phyloP scores from a whole-genome alignment of 2,888 invertebrate genomes.

The Argyresthia albistria region DNA sequence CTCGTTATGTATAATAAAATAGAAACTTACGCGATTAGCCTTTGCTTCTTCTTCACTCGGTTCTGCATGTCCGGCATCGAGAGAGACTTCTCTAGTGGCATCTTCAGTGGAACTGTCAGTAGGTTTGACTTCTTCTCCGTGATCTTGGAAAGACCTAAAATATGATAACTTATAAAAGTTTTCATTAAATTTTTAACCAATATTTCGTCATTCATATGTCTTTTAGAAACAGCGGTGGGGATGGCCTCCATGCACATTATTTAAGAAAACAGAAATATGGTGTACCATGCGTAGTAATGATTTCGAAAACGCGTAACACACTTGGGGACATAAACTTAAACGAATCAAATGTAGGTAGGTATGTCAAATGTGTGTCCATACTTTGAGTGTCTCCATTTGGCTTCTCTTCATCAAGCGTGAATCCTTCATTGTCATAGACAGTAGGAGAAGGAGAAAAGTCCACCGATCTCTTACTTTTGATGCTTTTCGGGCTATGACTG shows the following conservation, averaged over 20 bases:
- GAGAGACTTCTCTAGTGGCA: slow-evolving; percentile 82
- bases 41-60: slow-evolving; percentile 78
- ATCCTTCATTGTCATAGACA: slow-evolving; percentile 38
- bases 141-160: slow-evolving; percentile 16
- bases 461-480: slow-evolving; percentile 35
- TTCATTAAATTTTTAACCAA: too few species aligned
- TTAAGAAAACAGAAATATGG: too few species aligned
- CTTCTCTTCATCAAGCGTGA: slow-evolving; percentile 31
- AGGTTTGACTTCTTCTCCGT: slow-evolving; percentile 64
- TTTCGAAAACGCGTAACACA: too few species aligned
- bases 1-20: background rate
- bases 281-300: too few species aligned
- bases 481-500: slow-evolving; percentile 31
- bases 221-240: too few species aligned
- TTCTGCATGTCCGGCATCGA: slow-evolving; percentile 90
- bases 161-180: too few species aligned
- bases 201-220: too few species aligned
- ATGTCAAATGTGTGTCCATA: background rate
- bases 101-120: slow-evolving; percentile 66
- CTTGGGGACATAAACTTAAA: too few species aligned
- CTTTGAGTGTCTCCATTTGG: background rate
- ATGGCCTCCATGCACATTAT: too few species aligned
- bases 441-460: slow-evolving; percentile 51
- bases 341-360: too few species aligned
- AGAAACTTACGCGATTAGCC: slow-evolving; percentile 77